A percentile compares a stretch with the other conserved stretches of the same genome.
Conservation (phyloP, 2,113 vertebrate species). For the Limnothrissa miodon region DNA sequence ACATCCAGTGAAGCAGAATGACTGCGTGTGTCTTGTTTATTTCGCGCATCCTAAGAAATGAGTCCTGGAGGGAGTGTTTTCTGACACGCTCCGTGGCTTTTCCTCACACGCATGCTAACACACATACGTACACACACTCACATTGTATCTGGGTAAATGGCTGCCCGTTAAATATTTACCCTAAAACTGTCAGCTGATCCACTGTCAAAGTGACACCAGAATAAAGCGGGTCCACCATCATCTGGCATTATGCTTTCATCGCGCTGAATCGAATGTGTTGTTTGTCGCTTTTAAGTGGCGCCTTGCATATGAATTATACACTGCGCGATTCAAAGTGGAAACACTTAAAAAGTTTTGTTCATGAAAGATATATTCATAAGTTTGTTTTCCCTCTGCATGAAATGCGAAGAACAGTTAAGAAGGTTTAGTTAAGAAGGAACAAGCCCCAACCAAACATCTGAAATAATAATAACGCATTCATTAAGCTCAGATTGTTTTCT, state of each 20-base stretch:
- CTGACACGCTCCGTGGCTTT: neutral
- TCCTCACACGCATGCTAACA: constrained; percentile 14
- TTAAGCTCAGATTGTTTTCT: constrained; percentile 2
- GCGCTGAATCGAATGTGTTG: constrained; percentile 36
- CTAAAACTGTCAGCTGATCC: constrained; percentile 34
- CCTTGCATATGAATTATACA: constrained; percentile 36
- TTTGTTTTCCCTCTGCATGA: constrained; percentile 32
- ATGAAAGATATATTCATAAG: constrained; percentile 38
- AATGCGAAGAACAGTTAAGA: constrained; percentile 26
- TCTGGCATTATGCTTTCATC: constrained; percentile 41
- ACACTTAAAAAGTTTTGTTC: constrained; percentile 37
- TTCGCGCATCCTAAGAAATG: constrained; percentile 29
- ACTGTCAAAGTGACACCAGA: constrained; percentile 34
- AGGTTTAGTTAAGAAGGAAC: constrained; percentile 16
- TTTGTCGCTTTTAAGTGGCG: constrained; percentile 44
- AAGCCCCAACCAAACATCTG: constrained; percentile 14
- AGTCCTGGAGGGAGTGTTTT: constrained; percentile 15
- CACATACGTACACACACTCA: constrained; percentile 13
- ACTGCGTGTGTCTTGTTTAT: constrained; percentile 20
- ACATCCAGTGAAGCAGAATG: constrained; percentile 1
- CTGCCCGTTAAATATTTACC: constrained; percentile 49
- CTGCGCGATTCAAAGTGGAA: constrained; percentile 22
- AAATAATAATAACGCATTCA: neutral
- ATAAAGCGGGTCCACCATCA: constrained; percentile 36
- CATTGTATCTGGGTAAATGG: constrained; percentile 42